Evolutionary conservation across 2,888 invertebrate species (phyloP), one percentile per base, ranked within the genome.

Genomic region (Pseudococcus longispinus): DNA sequence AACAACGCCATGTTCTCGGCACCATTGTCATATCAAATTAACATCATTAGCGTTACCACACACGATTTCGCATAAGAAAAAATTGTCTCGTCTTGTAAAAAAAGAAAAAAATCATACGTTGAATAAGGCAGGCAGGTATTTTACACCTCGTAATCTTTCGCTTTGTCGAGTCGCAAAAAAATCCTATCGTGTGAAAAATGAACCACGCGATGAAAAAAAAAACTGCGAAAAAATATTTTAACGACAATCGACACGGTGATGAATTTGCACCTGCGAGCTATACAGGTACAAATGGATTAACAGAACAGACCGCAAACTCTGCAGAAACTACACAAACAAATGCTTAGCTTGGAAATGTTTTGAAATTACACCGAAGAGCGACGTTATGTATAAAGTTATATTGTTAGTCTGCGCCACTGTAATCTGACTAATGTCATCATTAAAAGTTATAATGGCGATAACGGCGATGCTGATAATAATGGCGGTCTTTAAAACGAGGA

Each of bases 381-480:
- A 83, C 83, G 55, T 83, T 83, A 83, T 51, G 83, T 83, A 83
- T 55, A 83, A 83, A 83, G 83, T 83, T 83, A 55, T 83, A 83
- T 83, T 83, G 83, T 83, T 83, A 46, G 83, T 29, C 83, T 20
- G 83, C 83, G 46, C 83, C 83, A 83, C 55, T 55, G 83, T 83
- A 83, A 83, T 83, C 83, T 83, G 83, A 83, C 83, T 83, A 83
- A 83, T 83, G 83, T 83, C 83, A 83, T 83, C 83, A 83, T 83
- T 83, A 83, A 83, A 83, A 83, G 55, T 83, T 83, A 83, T 83
- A 83, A 83, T 83, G 83, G 83, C 83, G 83, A 83, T 83, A 83
- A 83, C 83, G 83, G 83, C 29, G 83, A 55, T 55, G 51, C 46
- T 51, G 83, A 29, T 83, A 55, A 83, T 83, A 83, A 83, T 83